Conservation (phyloP, 2,113 vertebrate genomes). For the Psittacus erithacus region DNA sequence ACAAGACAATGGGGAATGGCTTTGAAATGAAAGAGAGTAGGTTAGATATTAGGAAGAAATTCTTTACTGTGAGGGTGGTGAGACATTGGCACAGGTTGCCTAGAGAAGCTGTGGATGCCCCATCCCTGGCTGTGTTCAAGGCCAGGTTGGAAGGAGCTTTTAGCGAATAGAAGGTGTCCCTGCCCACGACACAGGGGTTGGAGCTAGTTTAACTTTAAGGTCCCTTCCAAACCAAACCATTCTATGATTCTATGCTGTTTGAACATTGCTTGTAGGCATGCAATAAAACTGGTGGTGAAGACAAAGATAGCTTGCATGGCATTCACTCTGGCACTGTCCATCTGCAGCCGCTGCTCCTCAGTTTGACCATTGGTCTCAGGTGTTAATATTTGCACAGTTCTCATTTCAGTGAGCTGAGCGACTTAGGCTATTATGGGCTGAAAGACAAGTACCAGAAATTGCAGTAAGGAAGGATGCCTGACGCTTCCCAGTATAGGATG, state of each 20-base stretch:
- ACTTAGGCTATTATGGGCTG: not conserved
- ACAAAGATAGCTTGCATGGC: not conserved
- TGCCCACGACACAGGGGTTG: not conserved
- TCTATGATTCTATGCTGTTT: not conserved
- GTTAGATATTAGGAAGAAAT: not conserved
- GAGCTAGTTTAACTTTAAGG: not conserved
- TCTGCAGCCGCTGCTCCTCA: not conserved
- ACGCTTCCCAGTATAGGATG: not conserved
- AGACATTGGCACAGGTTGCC: not conserved
- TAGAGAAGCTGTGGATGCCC: not conserved
- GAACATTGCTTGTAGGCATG: too few relatives aligned
- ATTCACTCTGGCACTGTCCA: not conserved
- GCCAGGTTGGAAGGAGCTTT: not conserved
- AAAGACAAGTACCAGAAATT: not conserved
- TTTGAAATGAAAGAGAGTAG: not conserved
- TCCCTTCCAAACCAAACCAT: not conserved
- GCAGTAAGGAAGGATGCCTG: not conserved
- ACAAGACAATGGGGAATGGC: not conserved
- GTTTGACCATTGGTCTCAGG: not conserved
- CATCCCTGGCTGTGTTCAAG: not conserved
- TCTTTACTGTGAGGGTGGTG: not conserved
- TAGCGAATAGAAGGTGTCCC: not conserved
- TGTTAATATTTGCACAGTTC: not conserved
- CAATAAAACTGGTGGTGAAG: not conserved
- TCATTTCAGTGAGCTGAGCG: not conserved